Evolutionary conservation across 2,888 invertebrate species (phyloP).

Genomic region (Desoria tigrina): DNA sequence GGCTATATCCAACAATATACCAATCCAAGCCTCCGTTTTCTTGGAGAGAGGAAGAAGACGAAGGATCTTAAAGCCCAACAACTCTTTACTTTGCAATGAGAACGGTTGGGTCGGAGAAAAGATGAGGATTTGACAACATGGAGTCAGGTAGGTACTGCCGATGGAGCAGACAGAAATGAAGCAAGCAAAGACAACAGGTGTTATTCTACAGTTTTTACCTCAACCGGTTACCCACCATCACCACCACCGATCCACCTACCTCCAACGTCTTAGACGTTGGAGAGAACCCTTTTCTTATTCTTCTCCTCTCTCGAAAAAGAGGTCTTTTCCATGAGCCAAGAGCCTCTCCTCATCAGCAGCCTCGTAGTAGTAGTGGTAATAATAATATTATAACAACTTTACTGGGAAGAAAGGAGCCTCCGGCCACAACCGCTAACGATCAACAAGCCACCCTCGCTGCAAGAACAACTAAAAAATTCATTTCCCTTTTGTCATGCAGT

Average conservation of each 20-base stretch:
- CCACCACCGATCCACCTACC: too few relatives aligned
- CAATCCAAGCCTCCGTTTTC: too few relatives aligned
- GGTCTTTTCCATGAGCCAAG: too few relatives aligned
- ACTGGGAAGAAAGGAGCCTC: constrained; percentile 39
- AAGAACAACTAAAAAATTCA: constrained; percentile 51
- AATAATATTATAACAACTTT: too few relatives aligned
- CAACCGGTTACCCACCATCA: constrained; percentile 54
- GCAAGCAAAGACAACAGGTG: constrained; percentile 53
- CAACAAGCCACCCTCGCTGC: constrained; percentile 50
- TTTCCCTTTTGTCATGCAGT: constrained; percentile 53
- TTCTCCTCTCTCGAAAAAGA: too few relatives aligned
- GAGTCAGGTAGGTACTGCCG: constrained; percentile 37
- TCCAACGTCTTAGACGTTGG: too few relatives aligned
- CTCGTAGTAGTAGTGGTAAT: too few relatives aligned
- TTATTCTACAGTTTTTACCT: constrained; percentile 48
- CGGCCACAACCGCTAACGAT: constrained; percentile 53
- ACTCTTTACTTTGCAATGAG: not conserved
- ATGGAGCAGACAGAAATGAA: constrained; percentile 35
- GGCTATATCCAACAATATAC: too few relatives aligned
- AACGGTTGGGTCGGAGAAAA: not conserved
- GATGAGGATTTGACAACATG: constrained; percentile 42
- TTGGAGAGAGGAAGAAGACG: not conserved
- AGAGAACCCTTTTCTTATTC: too few relatives aligned
- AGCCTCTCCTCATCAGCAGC: too few relatives aligned
- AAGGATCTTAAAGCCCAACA: not conserved